Percentiles rank a stretch among this genome's conserved stretches.
Conservation (phyloP, 1,140 invertebrate species). For the Eumaeus atala region DNA sequence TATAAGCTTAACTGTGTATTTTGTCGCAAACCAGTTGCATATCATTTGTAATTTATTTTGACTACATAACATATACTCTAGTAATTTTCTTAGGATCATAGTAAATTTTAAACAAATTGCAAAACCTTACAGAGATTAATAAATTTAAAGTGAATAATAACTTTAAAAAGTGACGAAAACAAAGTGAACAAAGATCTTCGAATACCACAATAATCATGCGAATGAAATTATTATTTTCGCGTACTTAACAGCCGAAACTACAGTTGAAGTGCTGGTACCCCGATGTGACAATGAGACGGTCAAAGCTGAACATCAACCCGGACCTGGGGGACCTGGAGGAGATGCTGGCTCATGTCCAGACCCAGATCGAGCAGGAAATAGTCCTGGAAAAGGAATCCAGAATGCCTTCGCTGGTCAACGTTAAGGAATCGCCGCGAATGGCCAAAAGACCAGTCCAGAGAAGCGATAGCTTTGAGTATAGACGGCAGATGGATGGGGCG, state of each 20-base stretch:
- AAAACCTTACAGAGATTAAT: no score
- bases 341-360: constrained; percentile 67
- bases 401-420: constrained; percentile 48
- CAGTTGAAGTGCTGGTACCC: constrained; percentile 25
- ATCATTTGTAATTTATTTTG: no score
- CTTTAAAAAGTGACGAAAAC: not conserved
- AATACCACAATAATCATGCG: no score
- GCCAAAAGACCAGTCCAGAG: constrained; percentile 39
- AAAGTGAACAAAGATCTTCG: no score
- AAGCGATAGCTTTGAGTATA: constrained; percentile 28
- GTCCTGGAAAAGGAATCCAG: constrained; percentile 52
- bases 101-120: no score
- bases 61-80: no score
- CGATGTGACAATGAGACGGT: constrained; percentile 53
- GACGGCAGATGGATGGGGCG: constrained; percentile 29
- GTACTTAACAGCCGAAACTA: no score
- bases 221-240: no score
- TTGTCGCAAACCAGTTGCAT: no score
- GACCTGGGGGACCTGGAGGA: constrained; percentile 67
- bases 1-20: no score
- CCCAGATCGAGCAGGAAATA: constrained; percentile 66
- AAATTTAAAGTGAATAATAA: no score
- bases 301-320: constrained; percentile 55
- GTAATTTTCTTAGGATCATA: no score
- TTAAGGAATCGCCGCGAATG: constrained; percentile 57